A percentile compares a stretch with the other conserved stretches of the same genome.
Conservation (phyloP, 2,797 vertebrate genomes). For the Menidia menidia region DNA sequence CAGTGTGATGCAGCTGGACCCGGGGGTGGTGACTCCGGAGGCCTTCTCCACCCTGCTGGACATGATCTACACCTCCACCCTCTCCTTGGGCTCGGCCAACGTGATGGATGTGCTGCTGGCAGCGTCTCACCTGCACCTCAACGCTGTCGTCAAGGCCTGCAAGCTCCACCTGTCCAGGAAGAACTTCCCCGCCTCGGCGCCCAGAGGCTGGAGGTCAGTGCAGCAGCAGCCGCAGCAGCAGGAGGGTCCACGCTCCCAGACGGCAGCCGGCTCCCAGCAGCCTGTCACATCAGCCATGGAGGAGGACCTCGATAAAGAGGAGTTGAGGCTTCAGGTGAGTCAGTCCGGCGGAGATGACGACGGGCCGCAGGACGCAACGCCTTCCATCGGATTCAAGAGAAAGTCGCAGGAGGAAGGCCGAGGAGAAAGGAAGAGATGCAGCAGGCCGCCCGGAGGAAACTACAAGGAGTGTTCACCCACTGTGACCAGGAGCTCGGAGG, state of each 20-base stretch:
- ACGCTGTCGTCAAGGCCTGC: slow-evolving; percentile 95
- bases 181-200: slow-evolving; percentile 90
- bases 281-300: slow-evolving; percentile 86
- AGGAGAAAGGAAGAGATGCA: slow-evolving; percentile 77
- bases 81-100: slow-evolving; percentile 92
- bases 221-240: slow-evolving; percentile 84
- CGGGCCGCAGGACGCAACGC: slow-evolving; percentile 79
- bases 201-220: slow-evolving; percentile 85
- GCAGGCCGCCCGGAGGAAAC: slow-evolving; percentile 72
- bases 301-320: slow-evolving; percentile 68
- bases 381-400: slow-evolving; percentile 86
- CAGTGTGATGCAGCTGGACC: slow-evolving; percentile 71
- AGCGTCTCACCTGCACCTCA: slow-evolving; percentile 95
- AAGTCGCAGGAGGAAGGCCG: slow-evolving; percentile 85
- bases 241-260: slow-evolving; percentile 28
- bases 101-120: slow-evolving; percentile 97
- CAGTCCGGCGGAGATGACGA: slow-evolving; percentile 78
- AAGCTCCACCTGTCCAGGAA: slow-evolving; percentile 95
- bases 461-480: slow-evolving; percentile 66
- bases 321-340: slow-evolving; percentile 72
- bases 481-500: slow-evolving; percentile 76
- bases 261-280: slow-evolving; percentile 25
- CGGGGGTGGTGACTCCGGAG: slow-evolving; percentile 92
- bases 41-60: slow-evolving; percentile 95
- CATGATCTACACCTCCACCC: slow-evolving; percentile 98